phyloP scores from a whole-genome alignment of 1,140 invertebrate genomes.

The Lineus longissimus region DNA sequence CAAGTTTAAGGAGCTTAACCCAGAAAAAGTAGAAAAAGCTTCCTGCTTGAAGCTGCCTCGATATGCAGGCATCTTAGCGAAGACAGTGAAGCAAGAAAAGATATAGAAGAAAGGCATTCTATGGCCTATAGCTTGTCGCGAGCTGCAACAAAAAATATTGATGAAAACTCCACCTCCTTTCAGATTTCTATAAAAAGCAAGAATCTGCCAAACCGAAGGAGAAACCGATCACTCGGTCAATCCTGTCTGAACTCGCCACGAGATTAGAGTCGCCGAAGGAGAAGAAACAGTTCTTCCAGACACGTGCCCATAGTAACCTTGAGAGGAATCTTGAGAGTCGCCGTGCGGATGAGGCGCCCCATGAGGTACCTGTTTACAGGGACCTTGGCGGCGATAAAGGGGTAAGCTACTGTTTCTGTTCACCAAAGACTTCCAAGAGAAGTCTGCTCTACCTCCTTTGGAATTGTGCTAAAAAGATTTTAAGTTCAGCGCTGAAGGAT shows the following conservation, averaged over 20 bases:
- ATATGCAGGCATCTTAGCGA: not conserved
- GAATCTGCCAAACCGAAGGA: not conserved
- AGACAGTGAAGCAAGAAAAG: no score
- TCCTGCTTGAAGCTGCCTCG: not conserved
- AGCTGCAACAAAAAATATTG: no score
- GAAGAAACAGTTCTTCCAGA: conserved; percentile 27
- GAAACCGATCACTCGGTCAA: not conserved
- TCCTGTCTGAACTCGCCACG: conserved; percentile 17
- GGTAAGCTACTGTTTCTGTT: no score
- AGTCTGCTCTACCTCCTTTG: no score
- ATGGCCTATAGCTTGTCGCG: no score
- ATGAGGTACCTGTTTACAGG: conserved; percentile 15
- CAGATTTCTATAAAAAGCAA: no score
- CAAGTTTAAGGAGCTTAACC: no score
- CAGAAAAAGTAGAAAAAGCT: not conserved
- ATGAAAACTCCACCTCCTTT: conserved; percentile 1
- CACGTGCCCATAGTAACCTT: conserved; percentile 27
- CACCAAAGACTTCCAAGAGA: no score
- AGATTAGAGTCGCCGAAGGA: conserved; percentile 21
- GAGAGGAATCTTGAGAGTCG: conserved; percentile 30
- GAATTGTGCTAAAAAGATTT: no score
- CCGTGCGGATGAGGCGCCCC: conserved; percentile 24
- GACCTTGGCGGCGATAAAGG: no score
- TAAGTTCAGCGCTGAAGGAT: no score
- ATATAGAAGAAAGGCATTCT: no score